A percentile compares a stretch with the other conserved stretches of the same genome.
phyloP scores from a whole-genome alignment of 2,797 vertebrate species.

The Loris lydekkerianus region DNA sequence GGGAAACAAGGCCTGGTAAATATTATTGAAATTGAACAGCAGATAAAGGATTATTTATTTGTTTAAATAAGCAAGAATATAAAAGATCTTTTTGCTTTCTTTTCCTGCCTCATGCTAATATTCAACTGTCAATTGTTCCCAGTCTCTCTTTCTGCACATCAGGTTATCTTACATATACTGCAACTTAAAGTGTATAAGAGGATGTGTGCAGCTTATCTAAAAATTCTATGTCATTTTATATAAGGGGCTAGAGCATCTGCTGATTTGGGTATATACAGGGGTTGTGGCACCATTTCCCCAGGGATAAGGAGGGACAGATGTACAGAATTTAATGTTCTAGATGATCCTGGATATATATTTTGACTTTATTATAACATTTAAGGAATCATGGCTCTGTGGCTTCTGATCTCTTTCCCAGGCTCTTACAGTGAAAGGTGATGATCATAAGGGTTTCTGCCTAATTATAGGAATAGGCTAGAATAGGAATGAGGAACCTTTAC shows the following conservation, averaged over 20 bases:
- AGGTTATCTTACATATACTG: not conserved
- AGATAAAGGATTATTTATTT: constrained; percentile 1
- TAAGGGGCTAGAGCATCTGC: not conserved
- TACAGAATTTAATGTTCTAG: not conserved
- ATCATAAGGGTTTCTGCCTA: not conserved
- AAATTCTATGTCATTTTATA: not conserved
- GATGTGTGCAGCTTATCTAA: not conserved
- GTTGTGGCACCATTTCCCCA: not conserved
- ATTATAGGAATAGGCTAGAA: not conserved
- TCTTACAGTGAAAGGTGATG: not conserved
- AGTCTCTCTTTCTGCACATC: not conserved
- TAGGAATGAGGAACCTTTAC: too few relatives aligned
- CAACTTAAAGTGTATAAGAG: not conserved
- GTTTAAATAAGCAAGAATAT: not conserved
- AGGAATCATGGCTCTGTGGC: not conserved
- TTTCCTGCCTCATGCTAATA: not conserved
- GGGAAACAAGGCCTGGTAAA: not conserved
- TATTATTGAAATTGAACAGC: constrained; percentile 23
- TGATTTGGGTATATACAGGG: not conserved
- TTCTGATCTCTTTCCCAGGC: not conserved
- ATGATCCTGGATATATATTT: not conserved
- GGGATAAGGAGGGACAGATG: not conserved
- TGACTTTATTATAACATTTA: not conserved
- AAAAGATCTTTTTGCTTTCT: not conserved
- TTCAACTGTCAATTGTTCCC: not conserved